Percentiles rank a stretch among this genome's conserved stretches.
Evolutionary conservation across 1,140 invertebrate species (phyloP).

Genomic region (Drosophila sturtevanti): DNA sequence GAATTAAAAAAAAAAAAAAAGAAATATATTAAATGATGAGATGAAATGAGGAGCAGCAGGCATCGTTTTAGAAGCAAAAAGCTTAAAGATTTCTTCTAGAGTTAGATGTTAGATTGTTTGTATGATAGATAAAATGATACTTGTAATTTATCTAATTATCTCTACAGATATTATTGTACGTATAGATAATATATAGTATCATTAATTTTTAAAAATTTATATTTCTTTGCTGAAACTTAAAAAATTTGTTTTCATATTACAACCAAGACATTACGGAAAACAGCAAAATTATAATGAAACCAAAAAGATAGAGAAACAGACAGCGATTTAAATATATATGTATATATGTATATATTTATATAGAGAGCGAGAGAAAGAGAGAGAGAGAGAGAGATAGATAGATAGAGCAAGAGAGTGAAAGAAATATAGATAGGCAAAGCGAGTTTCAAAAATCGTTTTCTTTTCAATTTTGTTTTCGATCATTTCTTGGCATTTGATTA

Average conservation of each 20-base stretch:
- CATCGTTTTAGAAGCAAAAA: conserved; percentile 1
- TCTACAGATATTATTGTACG: neutral
- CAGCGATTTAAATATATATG: neutral
- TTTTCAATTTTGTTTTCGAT: neutral
- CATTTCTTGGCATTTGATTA: neutral
- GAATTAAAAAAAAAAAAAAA: neutral
- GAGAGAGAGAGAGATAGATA: conserved; percentile 14
- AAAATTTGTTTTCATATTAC: neutral
- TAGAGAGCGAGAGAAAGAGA: neutral
- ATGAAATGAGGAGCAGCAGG: conserved; percentile 1
- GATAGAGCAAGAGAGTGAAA: conserved; percentile 37
- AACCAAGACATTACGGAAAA: neutral
- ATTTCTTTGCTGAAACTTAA: neutral
- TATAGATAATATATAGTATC: neutral
- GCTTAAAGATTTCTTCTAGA: neutral
- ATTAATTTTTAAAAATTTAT: neutral
- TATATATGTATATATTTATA: neutral
- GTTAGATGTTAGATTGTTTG: neutral
- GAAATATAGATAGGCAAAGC: conserved; percentile 9
- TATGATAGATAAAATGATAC: neutral
- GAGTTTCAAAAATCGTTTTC: neutral
- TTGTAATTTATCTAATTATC: neutral
- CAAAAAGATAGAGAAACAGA: neutral
- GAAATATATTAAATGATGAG: neutral
- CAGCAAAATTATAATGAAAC: conserved; percentile 9